A percentile compares a stretch with the other conserved stretches of the same genome.
phyloP scores from a whole-genome alignment of 1,140 invertebrate genomes.

The Ips nitidus region DNA sequence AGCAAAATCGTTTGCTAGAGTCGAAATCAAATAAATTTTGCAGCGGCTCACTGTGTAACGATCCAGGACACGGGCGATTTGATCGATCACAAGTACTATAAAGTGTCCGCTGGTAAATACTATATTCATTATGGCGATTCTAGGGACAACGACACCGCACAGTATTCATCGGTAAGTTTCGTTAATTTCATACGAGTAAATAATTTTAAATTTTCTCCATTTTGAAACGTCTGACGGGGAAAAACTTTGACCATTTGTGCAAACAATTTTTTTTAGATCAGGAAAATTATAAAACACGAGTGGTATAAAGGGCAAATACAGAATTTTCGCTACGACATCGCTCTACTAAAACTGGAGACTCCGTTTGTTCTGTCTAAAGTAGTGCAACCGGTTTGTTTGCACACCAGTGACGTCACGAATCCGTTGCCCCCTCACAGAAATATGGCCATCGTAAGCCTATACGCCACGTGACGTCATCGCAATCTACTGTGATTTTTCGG shows the following conservation, averaged over 20 bases:
- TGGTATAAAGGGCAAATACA: conserved; percentile 34
- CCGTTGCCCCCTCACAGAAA: not conserved
- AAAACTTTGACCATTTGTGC: not conserved
- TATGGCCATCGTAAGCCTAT: conserved; percentile 14
- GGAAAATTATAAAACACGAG: conserved; percentile 28
- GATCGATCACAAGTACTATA: conserved; percentile 8
- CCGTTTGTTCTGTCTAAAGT: conserved; percentile 31
- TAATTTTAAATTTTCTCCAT: too few relatives aligned
- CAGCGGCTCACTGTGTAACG: conserved; percentile 44
- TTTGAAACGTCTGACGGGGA: not conserved
- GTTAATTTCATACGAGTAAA: too few relatives aligned
- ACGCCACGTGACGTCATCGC: not conserved
- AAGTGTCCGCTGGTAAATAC: conserved; percentile 42
- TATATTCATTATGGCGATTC: conserved; percentile 37
- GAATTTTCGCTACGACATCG: conserved; percentile 39
- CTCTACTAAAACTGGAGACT: conserved; percentile 35
- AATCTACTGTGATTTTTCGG: not conserved
- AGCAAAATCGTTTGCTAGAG: not conserved
- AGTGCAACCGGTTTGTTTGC: conserved; percentile 39
- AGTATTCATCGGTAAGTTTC: conserved; percentile 41
- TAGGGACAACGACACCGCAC: conserved; percentile 36
- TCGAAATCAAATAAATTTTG: too few relatives aligned
- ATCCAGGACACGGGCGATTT: conserved; percentile 16
- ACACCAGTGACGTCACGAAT: not conserved
- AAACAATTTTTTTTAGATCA: conserved; percentile 38